Evolutionary conservation across 2,888 invertebrate species (phyloP).

Genomic region (Eupsilia transversa): DNA sequence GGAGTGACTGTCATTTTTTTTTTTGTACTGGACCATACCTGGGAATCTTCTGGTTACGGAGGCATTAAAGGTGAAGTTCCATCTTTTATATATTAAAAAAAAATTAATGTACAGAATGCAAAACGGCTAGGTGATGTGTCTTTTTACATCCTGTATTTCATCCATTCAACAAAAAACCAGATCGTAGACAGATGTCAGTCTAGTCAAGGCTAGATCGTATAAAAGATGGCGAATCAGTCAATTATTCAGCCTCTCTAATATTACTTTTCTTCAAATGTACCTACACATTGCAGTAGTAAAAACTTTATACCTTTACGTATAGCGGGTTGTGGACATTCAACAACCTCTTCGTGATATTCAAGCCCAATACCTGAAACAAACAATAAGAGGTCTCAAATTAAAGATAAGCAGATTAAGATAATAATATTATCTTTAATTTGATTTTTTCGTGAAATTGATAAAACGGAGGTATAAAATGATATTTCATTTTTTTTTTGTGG

Average conservation of each 20-base stretch:
- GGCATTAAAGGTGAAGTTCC: background rate
- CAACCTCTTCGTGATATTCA: constrained; percentile 81
- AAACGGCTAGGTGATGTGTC: background rate
- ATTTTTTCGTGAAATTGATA: too few species aligned
- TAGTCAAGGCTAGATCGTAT: background rate
- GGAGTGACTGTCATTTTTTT: background rate
- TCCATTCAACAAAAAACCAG: background rate
- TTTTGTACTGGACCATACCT: background rate
- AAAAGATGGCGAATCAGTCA: background rate
- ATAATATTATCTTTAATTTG: too few species aligned
- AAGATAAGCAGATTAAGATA: too few species aligned
- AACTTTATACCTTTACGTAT: constrained; percentile 76
- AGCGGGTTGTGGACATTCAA: constrained; percentile 80
- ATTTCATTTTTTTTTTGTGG: too few species aligned
- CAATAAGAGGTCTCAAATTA: too few species aligned
- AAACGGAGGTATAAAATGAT: too few species aligned
- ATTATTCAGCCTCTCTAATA: background rate
- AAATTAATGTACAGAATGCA: background rate
- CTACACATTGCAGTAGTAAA: background rate
- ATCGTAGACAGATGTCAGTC: background rate
- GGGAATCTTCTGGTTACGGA: background rate
- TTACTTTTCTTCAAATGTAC: background rate
- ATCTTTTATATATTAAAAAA: too few species aligned
- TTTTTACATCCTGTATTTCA: background rate
- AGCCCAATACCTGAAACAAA: constrained; percentile 78